Base-by-base conservation (phyloP, 2,888 invertebrate species). In the Teinopalpus imperialis region DNA sequence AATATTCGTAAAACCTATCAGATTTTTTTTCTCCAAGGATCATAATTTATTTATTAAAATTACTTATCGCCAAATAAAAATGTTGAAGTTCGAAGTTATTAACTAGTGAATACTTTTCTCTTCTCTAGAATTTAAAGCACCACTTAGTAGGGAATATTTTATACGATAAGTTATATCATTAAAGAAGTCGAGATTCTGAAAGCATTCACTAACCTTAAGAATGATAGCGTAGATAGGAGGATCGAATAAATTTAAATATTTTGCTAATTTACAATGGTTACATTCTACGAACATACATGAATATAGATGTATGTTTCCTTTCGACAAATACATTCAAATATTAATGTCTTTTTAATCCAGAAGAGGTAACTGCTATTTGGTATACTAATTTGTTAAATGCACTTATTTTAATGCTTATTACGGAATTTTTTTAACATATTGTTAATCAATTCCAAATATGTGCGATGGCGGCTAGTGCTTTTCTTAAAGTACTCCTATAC, bases 121-220 rank as follows among this genome's bases (percentile, higher is more conserved):
- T n/a, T n/a, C n/a, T n/a, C n/a, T n/a, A n/a, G n/a, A n/a, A n/a
- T n/a, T n/a, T n/a, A n/a, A n/a, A n/a, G n/a, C n/a, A n/a, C n/a
- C n/a, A n/a, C n/a, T n/a, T n/a, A n/a, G n/a, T n/a, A n/a, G n/a
- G n/a, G n/a, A n/a, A n/a, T n/a, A n/a, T n/a, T n/a, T n/a, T n/a
- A n/a, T n/a, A n/a, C n/a, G n/a, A n/a, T n/a, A n/a, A n/a, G n/a
- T n/a, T n/a, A n/a, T n/a, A n/a, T n/a, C n/a, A n/a, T n/a, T n/a
- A n/a, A n/a, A n/a, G n/a, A n/a, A n/a, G n/a, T n/a, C n/a, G 43
- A 48, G 48, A 44, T 37, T 52, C 48, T 44, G 52, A 56, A 53
- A 55, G 44, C 52, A 59, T 52, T 74, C 70, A 74, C 77, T 75
- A 74, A 74, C 73, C 69, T 69, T 74, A 63, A 60, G 61, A 59